Conservation (phyloP, 2,113 vertebrate genomes). For the Struthidea cinerea region DNA sequence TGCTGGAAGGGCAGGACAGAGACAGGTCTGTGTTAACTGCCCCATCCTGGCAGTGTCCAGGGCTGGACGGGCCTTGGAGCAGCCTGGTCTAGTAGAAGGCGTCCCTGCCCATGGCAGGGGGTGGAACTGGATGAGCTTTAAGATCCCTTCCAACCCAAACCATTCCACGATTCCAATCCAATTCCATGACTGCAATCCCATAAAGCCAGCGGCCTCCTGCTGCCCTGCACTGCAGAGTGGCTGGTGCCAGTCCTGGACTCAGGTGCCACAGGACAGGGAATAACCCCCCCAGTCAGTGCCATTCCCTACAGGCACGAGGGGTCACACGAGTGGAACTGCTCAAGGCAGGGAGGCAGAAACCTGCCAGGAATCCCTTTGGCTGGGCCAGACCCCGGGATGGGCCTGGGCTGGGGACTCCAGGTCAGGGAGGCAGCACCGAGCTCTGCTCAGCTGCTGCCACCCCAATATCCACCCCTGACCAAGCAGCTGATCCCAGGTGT, state of each 20-base stretch:
- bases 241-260: background rate
- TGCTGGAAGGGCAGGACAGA: constrained; percentile 67
- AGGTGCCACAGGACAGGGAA: background rate
- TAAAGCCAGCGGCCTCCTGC: background rate
- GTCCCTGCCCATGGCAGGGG: background rate
- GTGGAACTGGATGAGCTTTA: background rate
- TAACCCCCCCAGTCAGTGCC: background rate
- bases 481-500: fast-evolving
- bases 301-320: background rate
- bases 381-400: background rate
- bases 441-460: background rate
- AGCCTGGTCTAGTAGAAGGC: background rate
- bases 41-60: background rate
- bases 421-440: background rate
- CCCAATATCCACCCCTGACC: fast-evolving
- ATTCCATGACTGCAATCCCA: background rate
- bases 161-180: background rate
- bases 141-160: background rate
- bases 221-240: fast-evolving
- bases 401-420: background rate
- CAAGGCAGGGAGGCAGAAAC: background rate
- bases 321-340: background rate
- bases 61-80: background rate
- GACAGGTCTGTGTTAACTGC: background rate
- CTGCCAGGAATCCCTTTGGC: background rate